Conservation (phyloP, 2,888 invertebrate genomes). For the Falcaria lacertinaria region DNA sequence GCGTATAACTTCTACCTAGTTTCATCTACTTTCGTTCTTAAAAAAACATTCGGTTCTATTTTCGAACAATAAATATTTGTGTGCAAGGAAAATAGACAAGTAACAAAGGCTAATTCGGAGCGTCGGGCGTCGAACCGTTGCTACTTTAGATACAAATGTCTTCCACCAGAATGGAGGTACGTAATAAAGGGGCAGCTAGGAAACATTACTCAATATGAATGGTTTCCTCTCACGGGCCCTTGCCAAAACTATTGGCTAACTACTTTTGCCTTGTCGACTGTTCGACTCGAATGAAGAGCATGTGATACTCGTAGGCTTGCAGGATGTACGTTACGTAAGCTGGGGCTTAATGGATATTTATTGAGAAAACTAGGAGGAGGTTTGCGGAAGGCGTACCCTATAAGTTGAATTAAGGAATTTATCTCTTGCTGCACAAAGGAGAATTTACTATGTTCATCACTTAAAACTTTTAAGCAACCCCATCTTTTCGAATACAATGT, state of each 20-base stretch:
- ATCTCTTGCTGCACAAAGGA: conserved; percentile 6
- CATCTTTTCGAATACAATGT: no score
- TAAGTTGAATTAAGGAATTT: conserved; percentile 3
- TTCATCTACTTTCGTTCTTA: no score
- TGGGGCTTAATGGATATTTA: conserved; percentile 4
- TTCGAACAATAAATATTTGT: conserved; percentile 15
- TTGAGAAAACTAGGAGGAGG: neutral
- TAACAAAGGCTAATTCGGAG: conserved; percentile 33
- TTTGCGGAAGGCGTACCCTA: neutral
- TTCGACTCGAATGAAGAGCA: conserved; percentile 42
- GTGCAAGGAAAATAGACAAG: conserved; percentile 15
- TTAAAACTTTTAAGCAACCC: no score
- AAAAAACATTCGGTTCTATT: neutral
- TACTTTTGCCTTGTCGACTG: conserved; percentile 38
- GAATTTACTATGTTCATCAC: neutral
- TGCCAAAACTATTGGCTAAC: conserved; percentile 59
- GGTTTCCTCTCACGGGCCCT: conserved; percentile 54
- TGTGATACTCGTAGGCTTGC: conserved; percentile 15
- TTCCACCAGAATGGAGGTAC: conserved; percentile 43
- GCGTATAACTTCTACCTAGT: no score
- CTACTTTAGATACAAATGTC: conserved; percentile 49
- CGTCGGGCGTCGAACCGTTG: conserved; percentile 37
- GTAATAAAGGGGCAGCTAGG: conserved; percentile 53
- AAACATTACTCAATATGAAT: conserved; percentile 69
- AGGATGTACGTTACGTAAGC: conserved; percentile 5